Evolutionary conservation across 2,113 vertebrate genomes (phyloP).

Genomic region (Apeltes quadracus): DNA sequence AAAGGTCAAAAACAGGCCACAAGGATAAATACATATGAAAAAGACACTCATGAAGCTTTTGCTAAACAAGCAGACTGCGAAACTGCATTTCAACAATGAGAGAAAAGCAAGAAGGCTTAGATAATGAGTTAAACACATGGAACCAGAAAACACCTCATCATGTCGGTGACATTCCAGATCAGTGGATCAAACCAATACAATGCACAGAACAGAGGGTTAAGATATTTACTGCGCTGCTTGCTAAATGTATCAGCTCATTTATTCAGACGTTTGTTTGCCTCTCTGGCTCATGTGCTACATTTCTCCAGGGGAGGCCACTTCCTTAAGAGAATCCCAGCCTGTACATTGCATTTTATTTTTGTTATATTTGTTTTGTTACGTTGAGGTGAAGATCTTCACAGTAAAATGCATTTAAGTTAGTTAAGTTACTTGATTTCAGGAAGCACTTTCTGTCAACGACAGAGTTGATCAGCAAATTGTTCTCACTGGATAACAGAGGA

Average conservation of each 20-base stretch:
- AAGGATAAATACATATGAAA: conserved; percentile 21
- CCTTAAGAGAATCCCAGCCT: conserved; percentile 16
- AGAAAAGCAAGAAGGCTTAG: conserved; percentile 23
- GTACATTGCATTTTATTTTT: conserved; percentile 18
- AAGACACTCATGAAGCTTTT: conserved; percentile 38
- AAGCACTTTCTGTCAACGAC: conserved; percentile 75
- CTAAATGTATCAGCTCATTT: conserved; percentile 49
- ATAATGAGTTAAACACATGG: conserved; percentile 46
- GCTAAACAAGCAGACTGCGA: conserved; percentile 17
- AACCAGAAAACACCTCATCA: conserved; percentile 36
- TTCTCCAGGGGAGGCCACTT: conserved; percentile 26
- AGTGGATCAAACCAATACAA: conserved; percentile 41
- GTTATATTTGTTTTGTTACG: too few species aligned
- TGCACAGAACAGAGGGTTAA: conserved; percentile 31
- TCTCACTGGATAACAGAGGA: conserved; percentile 60
- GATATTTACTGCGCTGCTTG: conserved; percentile 49
- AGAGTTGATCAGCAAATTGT: conserved; percentile 62
- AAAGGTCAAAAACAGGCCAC: conserved; percentile 25
- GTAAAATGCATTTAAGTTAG: conserved; percentile 37
- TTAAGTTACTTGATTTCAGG: conserved; percentile 40
- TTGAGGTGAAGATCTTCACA: conserved; percentile 67
- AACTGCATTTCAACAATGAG: conserved; percentile 15
- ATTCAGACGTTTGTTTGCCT: conserved; percentile 36
- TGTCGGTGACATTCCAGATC: conserved; percentile 14
- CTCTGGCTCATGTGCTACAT: conserved; percentile 51